phyloP scores from a whole-genome alignment of 2,888 invertebrate genomes.

The Drepanosiphum platanoidis region DNA sequence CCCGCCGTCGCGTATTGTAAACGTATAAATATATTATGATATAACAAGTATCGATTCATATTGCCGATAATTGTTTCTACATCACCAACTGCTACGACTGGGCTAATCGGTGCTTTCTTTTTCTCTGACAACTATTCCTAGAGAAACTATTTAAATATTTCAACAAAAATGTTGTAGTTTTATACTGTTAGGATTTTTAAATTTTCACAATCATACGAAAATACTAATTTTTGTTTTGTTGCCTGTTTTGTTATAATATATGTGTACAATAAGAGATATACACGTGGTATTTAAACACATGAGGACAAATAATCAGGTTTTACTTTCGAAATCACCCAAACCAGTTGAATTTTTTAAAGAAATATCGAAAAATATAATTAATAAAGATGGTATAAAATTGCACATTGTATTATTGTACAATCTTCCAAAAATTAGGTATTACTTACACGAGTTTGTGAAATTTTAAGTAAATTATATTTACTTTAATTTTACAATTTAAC shows the following conservation, averaged over 20 bases:
- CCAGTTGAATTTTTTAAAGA: slow-evolving; percentile 29
- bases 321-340: slow-evolving; percentile 51
- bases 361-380: slow-evolving; percentile 2
- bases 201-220: background rate
- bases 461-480: too few relatives aligned
- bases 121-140: background rate
- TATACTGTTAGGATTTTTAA: background rate
- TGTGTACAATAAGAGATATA: background rate
- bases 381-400: too few relatives aligned
- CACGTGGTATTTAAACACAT: background rate
- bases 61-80: too few relatives aligned
- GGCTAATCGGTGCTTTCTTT: slow-evolving; percentile 28
- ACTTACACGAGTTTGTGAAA: too few relatives aligned
- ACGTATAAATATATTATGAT: too few relatives aligned
- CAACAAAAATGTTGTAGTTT: background rate
- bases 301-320: slow-evolving; percentile 46
- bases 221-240: background rate
- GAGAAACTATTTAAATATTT: background rate
- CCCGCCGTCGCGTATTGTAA: too few relatives aligned
- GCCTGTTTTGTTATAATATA: background rate
- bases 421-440: too few relatives aligned
- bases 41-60: too few relatives aligned
- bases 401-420: too few relatives aligned
- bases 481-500: too few relatives aligned
- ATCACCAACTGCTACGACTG: too few relatives aligned